These are phyloP conservation scores for Cheirogaleus medius DNA, from an alignment of 2,113 vertebrate genomes.

Conservation along the genomic window DNA sequence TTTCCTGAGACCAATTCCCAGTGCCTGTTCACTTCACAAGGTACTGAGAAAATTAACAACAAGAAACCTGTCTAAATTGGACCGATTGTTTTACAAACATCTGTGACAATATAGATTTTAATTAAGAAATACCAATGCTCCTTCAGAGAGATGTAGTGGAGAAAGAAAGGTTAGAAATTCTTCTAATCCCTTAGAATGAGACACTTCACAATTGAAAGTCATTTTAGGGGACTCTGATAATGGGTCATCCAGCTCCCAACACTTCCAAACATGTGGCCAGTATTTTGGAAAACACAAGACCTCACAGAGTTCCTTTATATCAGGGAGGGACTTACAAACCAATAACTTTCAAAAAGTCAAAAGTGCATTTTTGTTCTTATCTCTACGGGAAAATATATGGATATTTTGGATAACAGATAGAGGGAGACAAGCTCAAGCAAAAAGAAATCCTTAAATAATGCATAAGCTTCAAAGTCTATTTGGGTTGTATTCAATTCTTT, in stretches of 20 bases:
- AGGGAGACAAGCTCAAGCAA: background rate
- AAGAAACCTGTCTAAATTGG: background rate
- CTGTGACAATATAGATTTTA: background rate
- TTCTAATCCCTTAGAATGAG: background rate
- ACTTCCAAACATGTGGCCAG: background rate
- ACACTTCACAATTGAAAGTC: background rate
- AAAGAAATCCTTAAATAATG: constrained; percentile 15
- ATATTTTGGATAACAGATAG: constrained; percentile 14
- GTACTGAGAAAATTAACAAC: background rate
- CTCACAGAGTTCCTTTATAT: background rate
- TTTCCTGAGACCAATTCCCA: background rate
- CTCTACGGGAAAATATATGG: background rate
- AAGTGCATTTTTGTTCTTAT: background rate
- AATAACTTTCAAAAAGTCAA: background rate
- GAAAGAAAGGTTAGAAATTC: background rate
- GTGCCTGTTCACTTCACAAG: background rate
- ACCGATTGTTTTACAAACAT: background rate
- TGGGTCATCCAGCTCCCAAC: background rate
- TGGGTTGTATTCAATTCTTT: constrained; percentile 13
- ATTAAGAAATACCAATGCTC: background rate
- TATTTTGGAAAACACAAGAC: background rate
- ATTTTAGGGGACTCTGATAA: background rate
- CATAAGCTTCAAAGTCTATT: constrained; percentile 44
- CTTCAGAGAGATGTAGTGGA: background rate
- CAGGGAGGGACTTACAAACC: background rate